Percentiles rank a stretch among this genome's conserved stretches.
These are phyloP conservation scores for Piscicola geometra DNA, from an alignment of 2,888 invertebrate genomes.

Conservation along the genomic window DNA sequence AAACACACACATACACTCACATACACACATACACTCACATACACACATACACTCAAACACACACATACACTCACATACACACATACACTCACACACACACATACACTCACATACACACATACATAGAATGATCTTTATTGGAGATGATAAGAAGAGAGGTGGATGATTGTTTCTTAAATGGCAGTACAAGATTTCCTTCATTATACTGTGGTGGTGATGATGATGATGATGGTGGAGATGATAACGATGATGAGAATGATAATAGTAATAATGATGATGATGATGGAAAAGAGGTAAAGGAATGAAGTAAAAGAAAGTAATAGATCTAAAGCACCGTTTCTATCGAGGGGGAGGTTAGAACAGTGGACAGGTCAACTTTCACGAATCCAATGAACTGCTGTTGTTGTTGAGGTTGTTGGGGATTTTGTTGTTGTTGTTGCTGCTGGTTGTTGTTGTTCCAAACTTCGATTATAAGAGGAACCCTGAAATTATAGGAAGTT, in stretches of 20 bases:
- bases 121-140: background rate
- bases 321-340: background rate
- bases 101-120: too few species aligned
- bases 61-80: background rate
- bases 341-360: background rate
- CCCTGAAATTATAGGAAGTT: background rate
- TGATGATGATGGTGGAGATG: background rate
- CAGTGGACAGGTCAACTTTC: background rate
- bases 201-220: background rate
- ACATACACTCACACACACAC: too few species aligned
- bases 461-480: background rate
- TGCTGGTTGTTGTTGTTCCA: too few species aligned
- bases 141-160: background rate
- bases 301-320: background rate
- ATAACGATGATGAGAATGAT: too few species aligned
- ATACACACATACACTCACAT: slow-evolving; percentile 4
- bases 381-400: background rate
- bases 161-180: background rate
- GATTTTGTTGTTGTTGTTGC: background rate
- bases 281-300: background rate
- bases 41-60: background rate
- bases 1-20: slow-evolving; percentile 14
- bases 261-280: background rate
- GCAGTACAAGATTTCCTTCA: background rate
- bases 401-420: background rate